A percentile compares a stretch with the other conserved stretches of the same genome.
Conservation (phyloP, 2,113 vertebrate species). For the Hippolais icterina region DNA sequence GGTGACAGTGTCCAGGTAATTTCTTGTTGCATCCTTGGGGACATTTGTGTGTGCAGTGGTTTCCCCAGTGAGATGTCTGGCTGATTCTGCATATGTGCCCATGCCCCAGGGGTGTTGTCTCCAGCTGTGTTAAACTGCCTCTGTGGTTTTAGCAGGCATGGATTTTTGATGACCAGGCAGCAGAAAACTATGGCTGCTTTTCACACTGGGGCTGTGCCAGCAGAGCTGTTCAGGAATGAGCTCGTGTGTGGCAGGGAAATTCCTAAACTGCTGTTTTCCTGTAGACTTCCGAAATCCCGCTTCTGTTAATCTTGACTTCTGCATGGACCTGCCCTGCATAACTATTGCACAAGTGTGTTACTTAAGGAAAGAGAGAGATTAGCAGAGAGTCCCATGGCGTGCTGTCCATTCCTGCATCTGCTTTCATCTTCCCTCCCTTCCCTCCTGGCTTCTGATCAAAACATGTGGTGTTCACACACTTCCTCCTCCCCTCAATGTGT, state of each 20-base stretch:
- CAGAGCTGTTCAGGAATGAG: neutral
- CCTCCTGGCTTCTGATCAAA: neutral
- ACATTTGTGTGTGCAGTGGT: neutral
- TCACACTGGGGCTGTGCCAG: neutral
- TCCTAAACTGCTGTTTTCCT: neutral
- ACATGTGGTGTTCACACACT: neutral
- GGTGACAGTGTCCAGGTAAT: neutral
- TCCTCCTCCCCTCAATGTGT: fast-evolving
- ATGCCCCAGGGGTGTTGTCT: neutral
- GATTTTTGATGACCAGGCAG: neutral
- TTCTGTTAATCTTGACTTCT: neutral
- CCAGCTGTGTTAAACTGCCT: neutral
- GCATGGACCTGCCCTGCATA: neutral
- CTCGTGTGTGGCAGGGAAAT: neutral
- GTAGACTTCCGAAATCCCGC: neutral
- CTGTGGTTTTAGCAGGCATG: neutral
- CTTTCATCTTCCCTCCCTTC: neutral
- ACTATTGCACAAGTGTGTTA: neutral
- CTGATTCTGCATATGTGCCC: neutral
- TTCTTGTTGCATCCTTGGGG: neutral
- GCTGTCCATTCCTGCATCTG: neutral
- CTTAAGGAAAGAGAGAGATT: neutral
- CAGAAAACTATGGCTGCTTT: neutral
- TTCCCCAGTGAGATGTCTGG: neutral
- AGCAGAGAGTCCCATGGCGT: neutral